A percentile compares a stretch with the other conserved stretches of the same genome.
Conservation (phyloP, 2,888 invertebrate species). For the Abrostola tripartita region DNA sequence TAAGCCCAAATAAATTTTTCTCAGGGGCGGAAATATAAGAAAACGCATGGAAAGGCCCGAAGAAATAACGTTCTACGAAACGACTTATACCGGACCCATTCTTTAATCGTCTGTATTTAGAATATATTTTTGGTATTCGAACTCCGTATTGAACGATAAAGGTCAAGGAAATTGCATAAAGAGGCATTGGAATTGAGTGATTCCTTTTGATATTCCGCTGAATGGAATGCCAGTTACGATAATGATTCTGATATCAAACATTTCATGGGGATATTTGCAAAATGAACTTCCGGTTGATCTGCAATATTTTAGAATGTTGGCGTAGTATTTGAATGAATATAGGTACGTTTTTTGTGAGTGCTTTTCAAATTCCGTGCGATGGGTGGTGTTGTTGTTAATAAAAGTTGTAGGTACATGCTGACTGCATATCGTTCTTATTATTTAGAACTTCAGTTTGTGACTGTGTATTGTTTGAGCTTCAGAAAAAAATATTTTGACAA, state of each 20-base stretch:
- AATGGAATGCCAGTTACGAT: conserved; percentile 33
- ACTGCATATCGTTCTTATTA: neutral
- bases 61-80: conserved; percentile 60
- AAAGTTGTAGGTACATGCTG: too few relatives aligned
- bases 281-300: conserved; percentile 31
- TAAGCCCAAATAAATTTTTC: conserved; percentile 73
- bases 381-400: neutral
- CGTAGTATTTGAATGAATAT: conserved; percentile 37
- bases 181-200: conserved; percentile 28
- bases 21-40: conserved; percentile 72
- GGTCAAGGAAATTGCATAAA: conserved; percentile 30
- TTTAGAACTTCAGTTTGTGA: conserved; percentile 14
- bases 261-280: conserved; percentile 37
- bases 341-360: conserved; percentile 25
- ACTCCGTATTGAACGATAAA: conserved; percentile 25
- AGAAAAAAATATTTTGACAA: too few relatives aligned
- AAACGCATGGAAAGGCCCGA: conserved; percentile 62
- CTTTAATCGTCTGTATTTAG: conserved; percentile 40
- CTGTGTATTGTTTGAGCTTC: conserved; percentile 8
- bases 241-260: conserved; percentile 42
- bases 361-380: neutral
- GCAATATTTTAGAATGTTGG: conserved; percentile 29
- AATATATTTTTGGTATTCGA: conserved; percentile 31
- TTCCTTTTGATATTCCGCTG: conserved; percentile 34
- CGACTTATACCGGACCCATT: conserved; percentile 48